Evolutionary conservation across 2,797 vertebrate genomes (phyloP).

Genomic region (Xenopus petersii): DNA sequence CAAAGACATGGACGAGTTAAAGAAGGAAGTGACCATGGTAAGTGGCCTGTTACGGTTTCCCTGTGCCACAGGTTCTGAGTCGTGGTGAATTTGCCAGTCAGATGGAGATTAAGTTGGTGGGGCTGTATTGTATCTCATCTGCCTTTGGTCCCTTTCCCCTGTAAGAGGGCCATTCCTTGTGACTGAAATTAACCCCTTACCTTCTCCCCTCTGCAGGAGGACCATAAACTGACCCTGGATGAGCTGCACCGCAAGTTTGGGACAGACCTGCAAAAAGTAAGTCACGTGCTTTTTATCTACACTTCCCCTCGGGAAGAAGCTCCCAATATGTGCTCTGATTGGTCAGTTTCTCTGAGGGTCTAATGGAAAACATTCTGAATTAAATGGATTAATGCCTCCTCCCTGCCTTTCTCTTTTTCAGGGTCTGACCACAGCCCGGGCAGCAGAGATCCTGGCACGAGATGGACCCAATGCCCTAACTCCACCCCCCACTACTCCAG

Average conservation of each 20-base stretch:
- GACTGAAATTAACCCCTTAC: background rate
- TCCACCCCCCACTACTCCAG: slow-evolving; percentile 90
- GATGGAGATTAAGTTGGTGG: background rate
- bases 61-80: background rate
- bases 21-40: slow-evolving; percentile 94
- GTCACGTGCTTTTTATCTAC: slow-evolving; percentile 43
- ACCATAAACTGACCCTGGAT: slow-evolving; percentile 92
- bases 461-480: slow-evolving; percentile 92
- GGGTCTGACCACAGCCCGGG: slow-evolving; percentile 80
- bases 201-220: slow-evolving; percentile 72
- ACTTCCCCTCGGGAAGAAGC: too few relatives aligned
- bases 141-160: background rate
- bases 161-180: background rate
- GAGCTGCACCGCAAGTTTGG: slow-evolving; percentile 93
- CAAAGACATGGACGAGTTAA: slow-evolving; percentile 92
- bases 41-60: slow-evolving; percentile 50
- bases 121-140: background rate
- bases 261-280: slow-evolving; percentile 83
- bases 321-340: too few relatives aligned
- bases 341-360: too few relatives aligned
- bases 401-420: slow-evolving; percentile 51
- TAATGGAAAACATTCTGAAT: too few relatives aligned
- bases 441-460: slow-evolving; percentile 84
- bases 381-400: background rate
- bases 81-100: too few relatives aligned